Percentiles rank a stretch among this genome's conserved stretches.
These are phyloP conservation scores for Steinernema hermaphroditum DNA, from an alignment of 2,888 invertebrate genomes.

Conservation along the genomic window DNA sequence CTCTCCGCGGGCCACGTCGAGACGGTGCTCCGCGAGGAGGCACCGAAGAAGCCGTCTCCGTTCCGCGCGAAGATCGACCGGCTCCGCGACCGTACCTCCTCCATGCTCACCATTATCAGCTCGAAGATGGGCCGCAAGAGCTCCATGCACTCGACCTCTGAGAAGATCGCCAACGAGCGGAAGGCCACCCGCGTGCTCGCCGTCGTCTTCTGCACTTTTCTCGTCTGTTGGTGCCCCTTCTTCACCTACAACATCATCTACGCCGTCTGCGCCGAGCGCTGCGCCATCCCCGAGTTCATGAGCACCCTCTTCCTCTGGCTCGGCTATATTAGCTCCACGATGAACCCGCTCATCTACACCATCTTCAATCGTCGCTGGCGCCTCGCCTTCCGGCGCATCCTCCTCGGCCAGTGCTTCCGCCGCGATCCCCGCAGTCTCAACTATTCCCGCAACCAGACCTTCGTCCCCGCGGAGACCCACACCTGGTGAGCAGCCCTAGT, in stretches of 20 bases:
- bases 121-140: slow-evolving; percentile 47
- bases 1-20: background rate
- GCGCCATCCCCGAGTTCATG: slow-evolving; percentile 67
- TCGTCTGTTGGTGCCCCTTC: slow-evolving; percentile 92
- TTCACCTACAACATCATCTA: slow-evolving; percentile 85
- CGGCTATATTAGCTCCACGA: slow-evolving; percentile 90
- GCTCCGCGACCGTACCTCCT: slow-evolving; percentile 1
- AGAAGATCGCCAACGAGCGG: slow-evolving; percentile 73
- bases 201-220: slow-evolving; percentile 90
- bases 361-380: slow-evolving; percentile 92
- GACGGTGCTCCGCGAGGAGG: background rate
- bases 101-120: slow-evolving; percentile 44
- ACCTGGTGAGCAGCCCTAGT: slow-evolving; percentile 52
- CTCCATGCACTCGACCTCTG: slow-evolving; percentile 51
- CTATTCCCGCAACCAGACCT: slow-evolving; percentile 55
- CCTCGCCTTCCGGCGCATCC: slow-evolving; percentile 61
- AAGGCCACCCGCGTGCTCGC: slow-evolving; percentile 94
- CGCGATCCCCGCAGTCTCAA: slow-evolving; percentile 42
- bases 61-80: slow-evolving; percentile 29
- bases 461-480: slow-evolving; percentile 53
- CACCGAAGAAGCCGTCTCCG: background rate
- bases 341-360: slow-evolving; percentile 92
- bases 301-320: slow-evolving; percentile 83
- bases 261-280: slow-evolving; percentile 74
- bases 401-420: slow-evolving; percentile 56